These are phyloP conservation scores for Amazona ochrocephala DNA, from an alignment of 2,797 vertebrate species.

Conservation along the genomic window DNA sequence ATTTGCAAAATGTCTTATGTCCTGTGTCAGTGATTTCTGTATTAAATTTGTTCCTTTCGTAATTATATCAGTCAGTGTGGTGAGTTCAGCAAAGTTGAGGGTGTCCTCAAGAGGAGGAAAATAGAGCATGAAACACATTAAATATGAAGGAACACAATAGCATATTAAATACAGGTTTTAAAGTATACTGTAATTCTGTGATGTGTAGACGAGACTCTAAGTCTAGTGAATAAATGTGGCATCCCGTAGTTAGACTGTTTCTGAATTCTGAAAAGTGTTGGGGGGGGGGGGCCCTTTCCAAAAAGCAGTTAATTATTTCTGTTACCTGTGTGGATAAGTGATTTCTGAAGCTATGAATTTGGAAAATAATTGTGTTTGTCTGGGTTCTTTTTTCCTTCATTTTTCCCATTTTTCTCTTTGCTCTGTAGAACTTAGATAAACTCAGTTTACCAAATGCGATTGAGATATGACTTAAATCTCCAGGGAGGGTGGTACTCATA, in stretches of 20 bases:
- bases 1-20: not conserved
- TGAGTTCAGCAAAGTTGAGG: not conserved
- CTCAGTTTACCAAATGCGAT: not conserved
- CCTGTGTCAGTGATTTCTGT: not conserved
- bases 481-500: not conserved
- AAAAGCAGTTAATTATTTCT: not conserved
- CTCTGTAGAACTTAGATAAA: not conserved
- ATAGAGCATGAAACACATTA: not conserved
- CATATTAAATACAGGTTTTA: not conserved
- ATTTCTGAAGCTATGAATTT: not conserved
- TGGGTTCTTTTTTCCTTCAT: not conserved
- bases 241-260: not conserved
- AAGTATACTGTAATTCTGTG: not conserved
- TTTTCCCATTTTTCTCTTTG: not conserved
- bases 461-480: not conserved
- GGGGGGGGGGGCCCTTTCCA: not conserved
- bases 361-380: not conserved
- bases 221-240: not conserved
- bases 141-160: not conserved
- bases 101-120: not conserved
- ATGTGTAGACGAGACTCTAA: not conserved
- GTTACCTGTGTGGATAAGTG: not conserved
- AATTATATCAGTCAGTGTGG: not conserved
- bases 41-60: not conserved
- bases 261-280: not conserved